Conservation (phyloP, 2,888 invertebrate genomes). For the Escarpia spicata region DNA sequence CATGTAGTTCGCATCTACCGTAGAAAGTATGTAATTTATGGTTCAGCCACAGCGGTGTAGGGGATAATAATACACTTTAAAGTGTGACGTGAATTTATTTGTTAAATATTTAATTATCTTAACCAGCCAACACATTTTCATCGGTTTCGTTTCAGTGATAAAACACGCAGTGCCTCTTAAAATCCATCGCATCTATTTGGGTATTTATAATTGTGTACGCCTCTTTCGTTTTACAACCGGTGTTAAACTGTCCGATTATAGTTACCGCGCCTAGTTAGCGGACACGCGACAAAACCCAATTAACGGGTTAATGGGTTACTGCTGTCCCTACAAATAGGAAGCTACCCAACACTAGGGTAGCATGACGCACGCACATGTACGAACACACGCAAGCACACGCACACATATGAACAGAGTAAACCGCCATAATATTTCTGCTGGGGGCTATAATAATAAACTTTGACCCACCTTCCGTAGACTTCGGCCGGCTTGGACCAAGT, state of each 20-base stretch:
- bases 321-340: background rate
- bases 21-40: too few species aligned
- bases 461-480: background rate
- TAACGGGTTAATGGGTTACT: background rate
- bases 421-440: background rate
- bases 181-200: background rate
- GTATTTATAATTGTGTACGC: background rate
- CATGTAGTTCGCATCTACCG: too few species aligned
- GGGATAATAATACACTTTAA: too few species aligned
- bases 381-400: background rate
- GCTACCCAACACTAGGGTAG: background rate
- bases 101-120: too few species aligned
- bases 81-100: too few species aligned
- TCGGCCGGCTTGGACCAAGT: background rate
- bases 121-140: background rate
- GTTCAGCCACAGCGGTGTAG: too few species aligned
- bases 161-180: background rate
- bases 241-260: slow-evolving; percentile 10
- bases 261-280: background rate
- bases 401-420: background rate
- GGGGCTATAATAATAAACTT: background rate
- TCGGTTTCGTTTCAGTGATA: background rate
- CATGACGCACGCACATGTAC: background rate
- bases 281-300: background rate
- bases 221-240: background rate